Conservation (phyloP, 2,113 vertebrate genomes). For the Plecturocebus donacophilus region DNA sequence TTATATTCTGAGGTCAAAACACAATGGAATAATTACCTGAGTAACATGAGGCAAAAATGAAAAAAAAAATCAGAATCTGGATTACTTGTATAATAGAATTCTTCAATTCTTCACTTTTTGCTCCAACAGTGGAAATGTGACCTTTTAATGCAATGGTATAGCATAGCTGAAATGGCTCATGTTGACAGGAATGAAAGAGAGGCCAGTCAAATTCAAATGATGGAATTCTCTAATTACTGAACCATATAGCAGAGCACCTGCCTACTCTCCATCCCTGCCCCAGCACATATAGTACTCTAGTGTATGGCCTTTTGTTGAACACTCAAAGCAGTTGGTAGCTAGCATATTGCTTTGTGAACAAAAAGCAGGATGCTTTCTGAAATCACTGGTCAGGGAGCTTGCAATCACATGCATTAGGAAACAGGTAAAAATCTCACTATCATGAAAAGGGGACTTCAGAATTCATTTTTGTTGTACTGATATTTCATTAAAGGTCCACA, state of each 20-base stretch:
- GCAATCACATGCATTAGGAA: neutral
- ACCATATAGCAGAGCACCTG: neutral
- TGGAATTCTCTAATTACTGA: constrained; percentile 43
- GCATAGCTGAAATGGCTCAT: constrained; percentile 32
- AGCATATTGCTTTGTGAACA: neutral
- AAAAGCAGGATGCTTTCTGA: constrained; percentile 24
- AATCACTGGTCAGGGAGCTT: neutral
- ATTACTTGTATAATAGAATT: constrained; percentile 49
- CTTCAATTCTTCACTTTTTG: constrained; percentile 34
- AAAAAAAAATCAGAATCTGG: neutral
- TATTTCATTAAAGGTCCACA: constrained; percentile 28
- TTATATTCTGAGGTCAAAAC: constrained; percentile 45
- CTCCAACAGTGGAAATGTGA: neutral
- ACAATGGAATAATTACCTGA: constrained; percentile 28
- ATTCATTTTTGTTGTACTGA: neutral
- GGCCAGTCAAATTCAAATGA: constrained; percentile 52
- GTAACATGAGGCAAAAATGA: neutral
- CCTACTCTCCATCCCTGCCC: neutral
- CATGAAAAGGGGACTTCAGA: constrained; percentile 48
- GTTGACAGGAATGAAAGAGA: constrained; percentile 57
- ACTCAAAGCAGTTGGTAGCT: neutral
- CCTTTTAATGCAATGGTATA: constrained; percentile 55
- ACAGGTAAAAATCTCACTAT: neutral
- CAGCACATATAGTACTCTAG: neutral
- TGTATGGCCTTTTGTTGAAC: neutral